A percentile compares a stretch with the other conserved stretches of the same genome.
Conservation (phyloP, 2,113 vertebrate genomes). For the Corythornis madagascariensis region DNA sequence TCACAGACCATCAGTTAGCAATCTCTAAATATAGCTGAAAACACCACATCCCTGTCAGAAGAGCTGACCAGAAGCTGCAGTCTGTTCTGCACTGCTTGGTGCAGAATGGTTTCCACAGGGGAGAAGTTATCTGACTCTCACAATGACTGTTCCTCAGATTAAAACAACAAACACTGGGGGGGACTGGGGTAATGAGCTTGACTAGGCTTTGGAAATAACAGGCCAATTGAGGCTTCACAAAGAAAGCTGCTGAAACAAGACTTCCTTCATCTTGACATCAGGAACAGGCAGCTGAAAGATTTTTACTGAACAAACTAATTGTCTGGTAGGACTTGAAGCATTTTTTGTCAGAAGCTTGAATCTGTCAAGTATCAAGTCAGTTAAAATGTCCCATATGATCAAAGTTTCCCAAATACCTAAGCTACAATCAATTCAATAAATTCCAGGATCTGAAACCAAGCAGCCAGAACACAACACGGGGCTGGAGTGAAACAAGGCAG, state of each 20-base stretch:
- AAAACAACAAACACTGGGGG: neutral
- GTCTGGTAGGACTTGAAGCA: neutral
- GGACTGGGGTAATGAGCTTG: neutral
- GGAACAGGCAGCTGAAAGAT: neutral
- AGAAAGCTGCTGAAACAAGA: neutral
- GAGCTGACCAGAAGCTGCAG: neutral
- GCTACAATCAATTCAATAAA: neutral
- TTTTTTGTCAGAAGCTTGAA: neutral
- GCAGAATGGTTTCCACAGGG: neutral
- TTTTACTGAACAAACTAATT: neutral
- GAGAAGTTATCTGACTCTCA: neutral
- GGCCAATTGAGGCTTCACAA: neutral
- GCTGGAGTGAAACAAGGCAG: neutral
- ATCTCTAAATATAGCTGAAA: conserved; percentile 1
- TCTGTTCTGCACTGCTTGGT: neutral
- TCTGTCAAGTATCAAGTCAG: neutral
- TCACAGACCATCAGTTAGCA: neutral
- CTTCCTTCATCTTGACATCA: neutral
- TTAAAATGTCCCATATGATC: neutral
- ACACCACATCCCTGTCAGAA: neutral
- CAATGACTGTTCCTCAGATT: neutral
- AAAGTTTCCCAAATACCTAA: neutral
- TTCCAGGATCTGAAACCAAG: neutral
- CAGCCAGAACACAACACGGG: neutral
- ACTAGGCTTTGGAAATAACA: neutral